Conservation (phyloP, 1,140 invertebrate genomes). For the Rhizoglyphus robini region DNA sequence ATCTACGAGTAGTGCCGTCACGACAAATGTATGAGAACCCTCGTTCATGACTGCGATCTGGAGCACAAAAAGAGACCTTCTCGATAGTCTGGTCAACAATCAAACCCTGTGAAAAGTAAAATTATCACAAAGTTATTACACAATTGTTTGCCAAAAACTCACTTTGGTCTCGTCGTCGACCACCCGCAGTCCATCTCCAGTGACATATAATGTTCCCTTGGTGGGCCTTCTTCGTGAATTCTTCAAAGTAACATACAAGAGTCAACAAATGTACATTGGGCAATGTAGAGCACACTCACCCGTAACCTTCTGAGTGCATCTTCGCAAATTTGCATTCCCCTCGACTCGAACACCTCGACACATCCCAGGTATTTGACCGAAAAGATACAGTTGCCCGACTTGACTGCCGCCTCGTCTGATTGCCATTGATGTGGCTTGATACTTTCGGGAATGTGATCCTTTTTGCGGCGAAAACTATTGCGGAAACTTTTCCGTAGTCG, state of each 20-base stretch:
- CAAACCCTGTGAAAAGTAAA: slow-evolving; percentile 48
- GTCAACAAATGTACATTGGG: background rate
- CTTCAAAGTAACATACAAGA: slow-evolving; percentile 41
- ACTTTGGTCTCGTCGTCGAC: slow-evolving; percentile 96
- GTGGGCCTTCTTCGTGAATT: slow-evolving; percentile 71
- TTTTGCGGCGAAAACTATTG: slow-evolving; percentile 68
- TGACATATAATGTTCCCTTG: slow-evolving; percentile 81
- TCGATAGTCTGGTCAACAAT: slow-evolving; percentile 99
- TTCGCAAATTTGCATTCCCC: slow-evolving; percentile 99
- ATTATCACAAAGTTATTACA: too few relatives aligned
- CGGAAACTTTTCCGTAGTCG: slow-evolving; percentile 74
- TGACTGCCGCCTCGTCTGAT: slow-evolving; percentile 87
- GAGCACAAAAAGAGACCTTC: slow-evolving; percentile 99
- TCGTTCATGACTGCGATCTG: slow-evolving; percentile 92
- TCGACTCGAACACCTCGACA: slow-evolving; percentile 96
- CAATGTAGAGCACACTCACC: slow-evolving; percentile 42
- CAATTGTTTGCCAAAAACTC: slow-evolving; percentile 20
- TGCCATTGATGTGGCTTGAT: slow-evolving; percentile 96
- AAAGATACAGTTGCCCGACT: slow-evolving; percentile 89
- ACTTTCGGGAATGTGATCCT: slow-evolving; percentile 62
- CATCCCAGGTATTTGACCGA: slow-evolving; percentile 97
- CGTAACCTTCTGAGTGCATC: slow-evolving; percentile 86
- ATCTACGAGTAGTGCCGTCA: slow-evolving; percentile 67
- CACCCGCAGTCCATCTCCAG: slow-evolving; percentile 88
- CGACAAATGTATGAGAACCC: slow-evolving; percentile 89